Percentiles rank a stretch among this genome's conserved stretches.
phyloP scores from a whole-genome alignment of 2,888 invertebrate genomes.

The Eupithecia inturbata region DNA sequence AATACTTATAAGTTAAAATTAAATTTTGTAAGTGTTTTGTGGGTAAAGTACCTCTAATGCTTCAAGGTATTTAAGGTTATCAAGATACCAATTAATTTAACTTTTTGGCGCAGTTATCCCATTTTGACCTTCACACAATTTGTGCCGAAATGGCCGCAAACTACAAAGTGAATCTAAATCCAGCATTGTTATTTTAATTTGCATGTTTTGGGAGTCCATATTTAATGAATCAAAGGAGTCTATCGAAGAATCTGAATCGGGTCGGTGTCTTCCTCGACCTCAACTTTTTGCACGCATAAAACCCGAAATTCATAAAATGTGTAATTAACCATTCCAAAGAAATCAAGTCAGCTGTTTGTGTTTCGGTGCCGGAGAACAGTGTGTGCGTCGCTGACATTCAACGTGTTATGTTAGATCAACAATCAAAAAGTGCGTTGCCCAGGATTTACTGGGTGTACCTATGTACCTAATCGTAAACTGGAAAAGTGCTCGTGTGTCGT shows the following conservation, averaged over 20 bases:
- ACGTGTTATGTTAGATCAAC: not conserved
- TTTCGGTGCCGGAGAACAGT: not conserved
- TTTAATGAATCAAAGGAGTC: not conserved
- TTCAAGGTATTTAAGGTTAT: no score
- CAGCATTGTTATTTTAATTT: not conserved
- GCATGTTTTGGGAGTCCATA: not conserved
- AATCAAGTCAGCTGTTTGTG: not conserved
- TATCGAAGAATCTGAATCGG: not conserved
- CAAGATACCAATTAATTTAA: not conserved
- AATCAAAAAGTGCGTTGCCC: no score
- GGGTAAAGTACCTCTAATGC: not conserved
- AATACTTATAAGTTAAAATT: constrained; percentile 1
- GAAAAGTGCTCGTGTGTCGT: not conserved
- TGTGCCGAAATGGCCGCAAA: not conserved
- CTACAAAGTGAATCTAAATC: not conserved
- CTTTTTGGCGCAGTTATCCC: not conserved
- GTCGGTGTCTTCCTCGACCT: not conserved
- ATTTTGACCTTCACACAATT: not conserved
- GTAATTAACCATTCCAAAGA: not conserved
- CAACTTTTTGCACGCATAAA: not conserved
- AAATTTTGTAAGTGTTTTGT: not conserved
- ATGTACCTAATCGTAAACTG: not conserved
- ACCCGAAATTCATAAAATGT: not conserved
- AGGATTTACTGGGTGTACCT: not conserved
- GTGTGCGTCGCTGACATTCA: not conserved